These are phyloP conservation scores for Vesta saturnalis DNA, from an alignment of 2,888 invertebrate species.

Conservation along the genomic window DNA sequence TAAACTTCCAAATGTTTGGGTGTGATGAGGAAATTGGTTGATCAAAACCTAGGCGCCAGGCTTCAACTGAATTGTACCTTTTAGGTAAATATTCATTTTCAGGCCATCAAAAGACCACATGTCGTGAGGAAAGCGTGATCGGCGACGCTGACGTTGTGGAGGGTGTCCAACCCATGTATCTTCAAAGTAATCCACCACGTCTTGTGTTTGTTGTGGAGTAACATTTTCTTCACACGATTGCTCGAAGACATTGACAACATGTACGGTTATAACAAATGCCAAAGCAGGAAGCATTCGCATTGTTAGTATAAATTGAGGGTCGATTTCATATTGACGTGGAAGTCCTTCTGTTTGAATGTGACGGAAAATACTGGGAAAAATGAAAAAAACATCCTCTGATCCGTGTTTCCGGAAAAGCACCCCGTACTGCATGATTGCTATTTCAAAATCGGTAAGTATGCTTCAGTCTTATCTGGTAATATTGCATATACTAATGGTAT, in stretches of 20 bases:
- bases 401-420: no score
- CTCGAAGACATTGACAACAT: constrained; percentile 5
- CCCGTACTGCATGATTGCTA: background rate
- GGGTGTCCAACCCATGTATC: constrained; percentile 30
- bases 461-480: no score
- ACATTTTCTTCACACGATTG: constrained; percentile 6
- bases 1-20: constrained; percentile 16
- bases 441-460: no score
- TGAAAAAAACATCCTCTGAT: background rate
- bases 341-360: no score
- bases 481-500: no score
- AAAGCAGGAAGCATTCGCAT: no score
- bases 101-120: background rate
- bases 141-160: background rate
- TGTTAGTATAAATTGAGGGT: background rate
- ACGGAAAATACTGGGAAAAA: background rate
- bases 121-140: background rate
- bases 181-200: constrained; percentile 25
- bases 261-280: background rate
- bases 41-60: no score
- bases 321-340: background rate
- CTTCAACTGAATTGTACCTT: no score
- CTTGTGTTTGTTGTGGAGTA: background rate
- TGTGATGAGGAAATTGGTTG: background rate
- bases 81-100: background rate